Evolutionary conservation across 2,888 invertebrate genomes (phyloP).

Genomic region (Oligia latruncula): DNA sequence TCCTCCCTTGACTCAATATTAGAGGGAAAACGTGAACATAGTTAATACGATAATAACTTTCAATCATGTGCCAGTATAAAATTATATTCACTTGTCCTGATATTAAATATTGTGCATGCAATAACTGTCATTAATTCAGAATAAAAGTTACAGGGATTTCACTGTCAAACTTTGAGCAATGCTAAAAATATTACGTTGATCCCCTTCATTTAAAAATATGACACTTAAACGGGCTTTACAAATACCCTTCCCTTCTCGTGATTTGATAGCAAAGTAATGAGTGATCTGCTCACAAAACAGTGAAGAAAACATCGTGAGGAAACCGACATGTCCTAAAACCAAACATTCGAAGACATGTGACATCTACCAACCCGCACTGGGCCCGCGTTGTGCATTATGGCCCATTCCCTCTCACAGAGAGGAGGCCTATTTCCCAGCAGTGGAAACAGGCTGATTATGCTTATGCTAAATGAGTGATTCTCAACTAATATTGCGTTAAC

Average conservation of each 20-base stretch:
- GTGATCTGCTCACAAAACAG: no score
- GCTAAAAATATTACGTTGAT: not conserved
- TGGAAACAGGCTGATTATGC: no score
- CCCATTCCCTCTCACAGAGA: no score
- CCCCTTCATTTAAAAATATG: slow-evolving; percentile 2
- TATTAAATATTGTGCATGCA: not conserved
- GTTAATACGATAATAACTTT: slow-evolving; percentile 55
- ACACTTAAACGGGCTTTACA: not conserved
- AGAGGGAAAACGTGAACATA: slow-evolving; percentile 29
- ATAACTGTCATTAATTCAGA: not conserved
- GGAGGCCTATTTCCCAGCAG: no score
- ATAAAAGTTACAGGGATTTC: not conserved
- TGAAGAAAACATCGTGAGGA: no score
- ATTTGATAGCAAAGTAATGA: not conserved
- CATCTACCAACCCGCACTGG: no score
- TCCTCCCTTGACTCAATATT: slow-evolving; percentile 46
- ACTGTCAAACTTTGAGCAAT: no score
- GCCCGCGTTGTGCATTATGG: no score
- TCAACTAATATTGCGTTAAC: not conserved
- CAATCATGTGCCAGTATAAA: slow-evolving; percentile 26
- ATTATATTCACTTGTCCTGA: not conserved
- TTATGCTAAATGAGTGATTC: not conserved
- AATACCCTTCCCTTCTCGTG: not conserved
- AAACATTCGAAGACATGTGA: no score
- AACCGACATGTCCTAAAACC: no score